Conservation (phyloP, 2,113 vertebrate genomes). For the Puntigrus tetrazona region DNA sequence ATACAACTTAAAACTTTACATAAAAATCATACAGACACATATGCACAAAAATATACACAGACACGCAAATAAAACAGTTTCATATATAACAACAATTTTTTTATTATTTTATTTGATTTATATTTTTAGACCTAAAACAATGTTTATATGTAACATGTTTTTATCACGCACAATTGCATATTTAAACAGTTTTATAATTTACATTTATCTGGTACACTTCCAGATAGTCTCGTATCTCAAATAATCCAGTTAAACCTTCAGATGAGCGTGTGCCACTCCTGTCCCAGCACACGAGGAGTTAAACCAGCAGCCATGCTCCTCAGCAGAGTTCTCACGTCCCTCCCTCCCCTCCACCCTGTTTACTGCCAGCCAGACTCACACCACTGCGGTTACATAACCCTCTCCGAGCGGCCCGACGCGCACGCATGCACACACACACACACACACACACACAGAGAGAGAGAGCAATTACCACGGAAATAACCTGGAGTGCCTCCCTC, state of each 20-base stretch:
- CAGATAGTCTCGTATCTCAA: background rate
- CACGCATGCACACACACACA: constrained; percentile 17
- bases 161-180: background rate
- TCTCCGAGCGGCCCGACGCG: constrained; percentile 11
- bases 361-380: constrained; percentile 51
- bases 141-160: too few species aligned
- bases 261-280: background rate
- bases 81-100: too few species aligned
- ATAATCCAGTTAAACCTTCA: too few species aligned
- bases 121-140: too few species aligned
- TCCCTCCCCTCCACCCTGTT: constrained; percentile 31
- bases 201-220: background rate
- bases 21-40: background rate
- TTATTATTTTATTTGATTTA: too few species aligned
- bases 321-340: constrained; percentile 52
- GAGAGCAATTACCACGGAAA: constrained; percentile 55
- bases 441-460: constrained; percentile 14
- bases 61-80: too few species aligned
- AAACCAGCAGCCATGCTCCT: constrained; percentile 34
- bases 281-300: background rate
- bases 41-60: background rate
- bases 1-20: background rate
- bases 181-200: too few species aligned
- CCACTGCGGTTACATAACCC: constrained; percentile 53
- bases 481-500: constrained; percentile 58